phyloP scores from a whole-genome alignment of 2,113 vertebrate genomes.

The Furnarius figulus region DNA sequence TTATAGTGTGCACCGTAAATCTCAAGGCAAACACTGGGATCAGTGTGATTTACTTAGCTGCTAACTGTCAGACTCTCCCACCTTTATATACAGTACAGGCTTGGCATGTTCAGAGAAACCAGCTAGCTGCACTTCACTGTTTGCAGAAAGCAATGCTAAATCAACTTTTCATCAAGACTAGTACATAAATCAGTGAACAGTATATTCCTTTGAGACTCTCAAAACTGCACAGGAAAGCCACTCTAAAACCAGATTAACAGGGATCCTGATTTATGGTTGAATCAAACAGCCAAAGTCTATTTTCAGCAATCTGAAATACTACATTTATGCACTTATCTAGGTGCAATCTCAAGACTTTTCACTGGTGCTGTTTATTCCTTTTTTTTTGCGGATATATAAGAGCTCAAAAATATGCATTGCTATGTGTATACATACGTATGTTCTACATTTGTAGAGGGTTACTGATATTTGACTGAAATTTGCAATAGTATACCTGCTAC shows the following conservation, averaged over 20 bases:
- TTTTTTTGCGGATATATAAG: neutral
- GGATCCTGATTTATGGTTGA: neutral
- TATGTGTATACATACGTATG: neutral
- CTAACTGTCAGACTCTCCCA: neutral
- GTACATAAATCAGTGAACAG: neutral
- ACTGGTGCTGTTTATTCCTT: neutral
- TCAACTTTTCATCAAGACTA: conserved; percentile 46
- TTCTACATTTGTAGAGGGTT: neutral
- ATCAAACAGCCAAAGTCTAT: conserved; percentile 15
- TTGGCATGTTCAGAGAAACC: conserved; percentile 1
- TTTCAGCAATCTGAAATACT: neutral
- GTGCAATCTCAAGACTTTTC: neutral
- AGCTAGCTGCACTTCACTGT: neutral
- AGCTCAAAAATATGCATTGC: neutral
- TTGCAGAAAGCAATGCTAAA: conserved; percentile 44
- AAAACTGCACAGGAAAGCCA: neutral
- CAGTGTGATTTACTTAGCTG: neutral
- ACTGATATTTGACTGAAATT: neutral
- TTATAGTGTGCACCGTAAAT: neutral
- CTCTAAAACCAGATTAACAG: conserved; percentile 23
- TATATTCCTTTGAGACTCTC: conserved; percentile 27
- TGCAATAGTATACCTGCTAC: neutral
- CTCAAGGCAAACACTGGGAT: neutral
- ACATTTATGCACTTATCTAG: neutral
- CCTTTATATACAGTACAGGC: neutral